Base-by-base conservation (phyloP, 2,797 vertebrate species). In the Taenioides sp. region DNA sequence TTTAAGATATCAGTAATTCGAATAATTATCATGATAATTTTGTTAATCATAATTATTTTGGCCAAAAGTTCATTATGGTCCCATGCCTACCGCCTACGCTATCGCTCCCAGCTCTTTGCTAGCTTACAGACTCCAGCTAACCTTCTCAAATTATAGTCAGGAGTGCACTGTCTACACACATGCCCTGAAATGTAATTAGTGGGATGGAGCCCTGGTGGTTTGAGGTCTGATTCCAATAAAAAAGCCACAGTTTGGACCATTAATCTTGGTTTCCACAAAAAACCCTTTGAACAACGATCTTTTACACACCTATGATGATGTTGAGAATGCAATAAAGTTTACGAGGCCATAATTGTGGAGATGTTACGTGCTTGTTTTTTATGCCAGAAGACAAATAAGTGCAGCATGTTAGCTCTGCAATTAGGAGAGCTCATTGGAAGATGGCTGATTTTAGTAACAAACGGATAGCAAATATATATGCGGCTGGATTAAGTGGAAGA, bases 111-210 rank as follows among this genome's bases (percentile, higher is more conserved):
- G 82, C 81, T 78, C 75, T 63, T 70, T 73, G 75, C 74, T 80
- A 85, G 88, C 76, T 84, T 70, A 80, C 76, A 82, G 81, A 86
- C 74, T 87, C 79, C 82, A 70, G 73, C 76, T 83, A 77, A 87
- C 77, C 72, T 87, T 76, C 78, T 72, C 80, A 84, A 76, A 79
- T 57, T 25, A 11, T 59, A 49, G 64, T 40, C 64, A 66, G 52
- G 50, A 70, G 70, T 59, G 31, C 72, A 54, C n/a, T n/a, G 58
- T 59, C 34, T 65, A 70, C 72, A 54, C 71, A 77, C 74, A 77
- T 72, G 64, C 74, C 70, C 80, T 69, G 73, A 62, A 75, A 71
- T 84, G 82, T 81, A 88, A 88, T 90, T 89, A 90, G 77, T 75
- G 77, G 72, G 64, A 81, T 70, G 76, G 80, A 78, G 80, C 84